phyloP scores from a whole-genome alignment of 2,797 vertebrate species.

The Dipus sagitta region DNA sequence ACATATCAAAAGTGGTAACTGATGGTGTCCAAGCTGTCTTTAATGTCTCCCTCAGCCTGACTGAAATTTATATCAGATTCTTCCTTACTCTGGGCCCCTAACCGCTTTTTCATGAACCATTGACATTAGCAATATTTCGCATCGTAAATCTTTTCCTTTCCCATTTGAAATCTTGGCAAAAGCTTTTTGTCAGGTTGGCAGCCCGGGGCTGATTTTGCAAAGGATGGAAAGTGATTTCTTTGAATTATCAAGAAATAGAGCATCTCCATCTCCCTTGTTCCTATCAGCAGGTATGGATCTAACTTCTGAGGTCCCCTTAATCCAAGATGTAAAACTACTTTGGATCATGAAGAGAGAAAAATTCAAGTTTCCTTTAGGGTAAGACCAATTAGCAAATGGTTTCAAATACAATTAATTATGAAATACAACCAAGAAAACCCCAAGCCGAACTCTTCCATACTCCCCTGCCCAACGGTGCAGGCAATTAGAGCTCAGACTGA shows the following conservation, averaged over 20 bases:
- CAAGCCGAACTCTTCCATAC: neutral
- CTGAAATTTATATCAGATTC: neutral
- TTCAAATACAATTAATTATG: neutral
- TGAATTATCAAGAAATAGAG: neutral
- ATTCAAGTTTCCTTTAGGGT: neutral
- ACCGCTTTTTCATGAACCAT: constrained; percentile 30
- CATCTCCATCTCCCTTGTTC: neutral
- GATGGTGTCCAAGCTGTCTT: neutral
- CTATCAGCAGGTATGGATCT: rapidly evolving
- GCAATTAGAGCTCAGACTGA: neutral
- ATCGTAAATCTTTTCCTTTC: neutral
- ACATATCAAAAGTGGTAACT: neutral
- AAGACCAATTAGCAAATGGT: neutral
- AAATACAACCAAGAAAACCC: neutral
- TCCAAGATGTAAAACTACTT: neutral
- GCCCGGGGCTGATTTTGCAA: neutral
- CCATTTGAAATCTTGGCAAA: constrained; percentile 14
- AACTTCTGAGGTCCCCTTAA: neutral
- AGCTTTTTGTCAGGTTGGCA: neutral
- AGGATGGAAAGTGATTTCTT: neutral
- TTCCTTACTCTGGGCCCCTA: neutral
- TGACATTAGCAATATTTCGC: constrained; percentile 26
- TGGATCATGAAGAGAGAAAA: neutral
- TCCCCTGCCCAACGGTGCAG: neutral
- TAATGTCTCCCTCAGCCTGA: neutral